phyloP scores from a whole-genome alignment of 2,888 invertebrate genomes.

The Drosophila quinaria region DNA sequence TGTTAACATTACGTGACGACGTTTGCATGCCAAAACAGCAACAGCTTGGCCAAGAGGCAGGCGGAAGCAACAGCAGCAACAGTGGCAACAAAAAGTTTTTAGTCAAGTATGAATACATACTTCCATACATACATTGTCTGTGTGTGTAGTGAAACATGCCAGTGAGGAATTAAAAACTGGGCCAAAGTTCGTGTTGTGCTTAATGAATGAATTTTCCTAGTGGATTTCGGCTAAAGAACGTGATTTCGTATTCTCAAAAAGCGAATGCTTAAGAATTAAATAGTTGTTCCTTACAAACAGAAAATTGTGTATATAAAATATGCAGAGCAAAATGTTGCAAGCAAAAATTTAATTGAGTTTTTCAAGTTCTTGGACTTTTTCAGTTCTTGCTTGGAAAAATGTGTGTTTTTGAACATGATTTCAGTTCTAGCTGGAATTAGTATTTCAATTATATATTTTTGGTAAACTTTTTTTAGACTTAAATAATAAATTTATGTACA shows the following conservation, averaged over 20 bases:
- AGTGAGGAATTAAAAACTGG: constrained; percentile 38
- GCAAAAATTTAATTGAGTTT: constrained; percentile 1
- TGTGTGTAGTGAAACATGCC: constrained; percentile 10
- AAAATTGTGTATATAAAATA: constrained; percentile 4
- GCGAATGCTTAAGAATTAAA: neutral
- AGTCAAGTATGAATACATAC: constrained; percentile 32
- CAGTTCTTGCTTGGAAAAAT: neutral
- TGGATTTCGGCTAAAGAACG: constrained; percentile 19
- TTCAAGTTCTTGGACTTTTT: neutral
- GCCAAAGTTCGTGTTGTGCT: constrained; percentile 48
- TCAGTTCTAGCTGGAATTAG: neutral
- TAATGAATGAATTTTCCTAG: constrained; percentile 41
- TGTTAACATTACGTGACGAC: constrained; percentile 62
- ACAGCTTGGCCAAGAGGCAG: constrained; percentile 48
- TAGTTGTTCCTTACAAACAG: constrained; percentile 2
- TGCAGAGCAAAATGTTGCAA: neutral
- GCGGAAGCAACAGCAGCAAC: constrained; percentile 26
- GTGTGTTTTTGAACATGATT: neutral
- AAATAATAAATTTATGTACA: too few relatives aligned
- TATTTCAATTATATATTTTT: neutral
- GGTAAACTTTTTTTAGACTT: too few relatives aligned
- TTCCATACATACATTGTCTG: constrained; percentile 13
- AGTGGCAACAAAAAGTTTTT: constrained; percentile 52
- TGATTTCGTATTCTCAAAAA: constrained; percentile 16
- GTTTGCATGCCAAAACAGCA: constrained; percentile 58